phyloP scores from a whole-genome alignment of 2,113 vertebrate genomes.

The Hoplias malabaricus region DNA sequence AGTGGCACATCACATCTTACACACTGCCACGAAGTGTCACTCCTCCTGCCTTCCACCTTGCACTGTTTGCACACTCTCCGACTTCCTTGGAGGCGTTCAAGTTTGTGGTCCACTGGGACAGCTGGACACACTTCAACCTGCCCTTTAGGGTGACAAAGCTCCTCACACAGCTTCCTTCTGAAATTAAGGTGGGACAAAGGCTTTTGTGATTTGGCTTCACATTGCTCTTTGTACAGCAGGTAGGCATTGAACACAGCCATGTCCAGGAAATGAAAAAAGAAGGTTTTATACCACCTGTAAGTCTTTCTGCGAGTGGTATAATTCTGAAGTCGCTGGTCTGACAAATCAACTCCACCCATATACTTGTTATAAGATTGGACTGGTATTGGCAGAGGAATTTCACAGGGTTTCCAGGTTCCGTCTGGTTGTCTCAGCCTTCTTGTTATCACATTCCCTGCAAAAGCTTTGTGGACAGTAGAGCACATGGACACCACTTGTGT shows the following conservation, averaged over 20 bases:
- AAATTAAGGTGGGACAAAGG: background rate
- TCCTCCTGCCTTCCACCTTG: background rate
- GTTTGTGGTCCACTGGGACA: background rate
- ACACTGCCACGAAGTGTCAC: background rate
- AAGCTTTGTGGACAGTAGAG: constrained; percentile 26
- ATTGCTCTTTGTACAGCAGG: background rate
- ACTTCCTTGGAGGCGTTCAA: background rate
- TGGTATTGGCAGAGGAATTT: background rate
- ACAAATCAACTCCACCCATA: background rate
- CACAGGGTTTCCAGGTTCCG: background rate
- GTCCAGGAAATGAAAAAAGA: background rate
- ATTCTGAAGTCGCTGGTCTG: background rate
- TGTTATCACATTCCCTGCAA: background rate
- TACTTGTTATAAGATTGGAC: background rate
- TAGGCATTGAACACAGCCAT: background rate
- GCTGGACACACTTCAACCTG: background rate
- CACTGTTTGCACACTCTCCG: background rate
- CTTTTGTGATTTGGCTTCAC: background rate
- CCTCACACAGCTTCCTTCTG: background rate
- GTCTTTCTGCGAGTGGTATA: background rate
- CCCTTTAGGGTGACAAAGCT: background rate
- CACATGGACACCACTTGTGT: constrained; percentile 6
- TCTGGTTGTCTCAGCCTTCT: background rate
- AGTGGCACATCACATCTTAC: background rate
- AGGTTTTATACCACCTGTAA: background rate